These are phyloP conservation scores for Argyra leucocephala DNA, from an alignment of 2,888 invertebrate species.

Conservation along the genomic window DNA sequence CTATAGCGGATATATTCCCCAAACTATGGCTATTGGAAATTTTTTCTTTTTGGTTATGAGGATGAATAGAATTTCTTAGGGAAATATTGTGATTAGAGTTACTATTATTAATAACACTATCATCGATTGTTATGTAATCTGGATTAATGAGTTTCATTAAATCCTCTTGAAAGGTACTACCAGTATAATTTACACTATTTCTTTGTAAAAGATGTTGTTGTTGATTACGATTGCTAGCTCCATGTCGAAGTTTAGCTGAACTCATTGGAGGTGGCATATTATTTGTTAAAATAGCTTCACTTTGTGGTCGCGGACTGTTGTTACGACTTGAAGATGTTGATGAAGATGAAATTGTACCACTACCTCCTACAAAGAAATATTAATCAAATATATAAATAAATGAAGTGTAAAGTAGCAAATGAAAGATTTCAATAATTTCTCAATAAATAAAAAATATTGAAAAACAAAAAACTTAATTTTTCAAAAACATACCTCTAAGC, in stretches of 20 bases:
- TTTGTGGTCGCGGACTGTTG: conserved; percentile 52
- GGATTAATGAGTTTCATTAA: conserved; percentile 78
- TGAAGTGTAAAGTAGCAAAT: too few species aligned
- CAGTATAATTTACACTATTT: conserved; percentile 28
- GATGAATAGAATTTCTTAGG: conserved; percentile 22
- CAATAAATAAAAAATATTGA: neutral
- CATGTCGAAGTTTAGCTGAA: conserved; percentile 44
- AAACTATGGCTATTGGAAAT: conserved; percentile 26
- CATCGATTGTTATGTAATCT: conserved; percentile 48
- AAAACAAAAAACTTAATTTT: neutral
- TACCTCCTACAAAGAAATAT: conserved; percentile 22
- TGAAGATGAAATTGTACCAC: conserved; percentile 41
- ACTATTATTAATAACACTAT: conserved; percentile 23
- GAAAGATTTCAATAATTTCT: neutral
- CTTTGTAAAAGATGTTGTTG: conserved; percentile 35
- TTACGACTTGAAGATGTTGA: conserved; percentile 48
- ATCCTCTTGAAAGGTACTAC: conserved; percentile 67
- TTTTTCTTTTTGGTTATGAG: conserved; percentile 22
- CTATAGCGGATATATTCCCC: conserved; percentile 27
- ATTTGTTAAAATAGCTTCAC: conserved; percentile 42
- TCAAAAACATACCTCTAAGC: too few species aligned
- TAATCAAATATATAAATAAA: neutral
- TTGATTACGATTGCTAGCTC: conserved; percentile 46
- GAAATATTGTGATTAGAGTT: conserved; percentile 2
- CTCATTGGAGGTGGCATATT: neutral